phyloP scores from a whole-genome alignment of 2,113 vertebrate genomes.

The Picathartes gymnocephalus region DNA sequence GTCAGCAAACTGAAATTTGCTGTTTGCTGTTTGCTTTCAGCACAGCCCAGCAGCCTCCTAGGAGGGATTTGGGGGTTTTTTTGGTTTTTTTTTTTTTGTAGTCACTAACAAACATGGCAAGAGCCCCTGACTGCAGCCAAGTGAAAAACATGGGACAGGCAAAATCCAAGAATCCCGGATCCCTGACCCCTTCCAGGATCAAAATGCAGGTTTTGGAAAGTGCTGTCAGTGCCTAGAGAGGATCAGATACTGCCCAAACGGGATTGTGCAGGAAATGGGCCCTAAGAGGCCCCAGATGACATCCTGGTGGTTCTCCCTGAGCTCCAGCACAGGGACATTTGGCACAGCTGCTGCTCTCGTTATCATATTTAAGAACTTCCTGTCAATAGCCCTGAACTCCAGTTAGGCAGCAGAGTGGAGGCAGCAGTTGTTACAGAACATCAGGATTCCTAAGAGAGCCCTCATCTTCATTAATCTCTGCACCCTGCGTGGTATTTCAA shows the following conservation, averaged over 20 bases:
- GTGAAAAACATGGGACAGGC: not conserved
- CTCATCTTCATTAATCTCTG: not conserved
- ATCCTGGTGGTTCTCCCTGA: not conserved
- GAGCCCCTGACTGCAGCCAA: not conserved
- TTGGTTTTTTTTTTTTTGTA: not conserved
- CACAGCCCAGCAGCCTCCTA: not conserved
- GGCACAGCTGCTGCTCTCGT: not conserved
- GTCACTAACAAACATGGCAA: not conserved
- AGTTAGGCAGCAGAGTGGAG: not conserved
- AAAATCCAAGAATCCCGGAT: not conserved
- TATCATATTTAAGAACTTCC: not conserved
- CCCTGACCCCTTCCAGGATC: not conserved
- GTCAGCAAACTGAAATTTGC: not conserved
- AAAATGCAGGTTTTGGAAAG: not conserved
- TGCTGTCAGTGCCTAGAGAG: not conserved
- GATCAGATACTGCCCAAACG: fast-evolving
- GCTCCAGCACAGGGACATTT: not conserved
- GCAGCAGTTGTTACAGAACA: not conserved
- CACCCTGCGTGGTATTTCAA: not conserved
- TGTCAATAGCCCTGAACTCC: not conserved
- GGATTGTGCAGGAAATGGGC: not conserved
- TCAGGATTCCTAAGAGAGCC: not conserved
- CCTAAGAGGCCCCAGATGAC: not conserved
- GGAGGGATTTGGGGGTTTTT: not conserved
- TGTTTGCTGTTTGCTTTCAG: not conserved